Conservation (phyloP, 1,140 invertebrate species). For the Aradophagus sp. region DNA sequence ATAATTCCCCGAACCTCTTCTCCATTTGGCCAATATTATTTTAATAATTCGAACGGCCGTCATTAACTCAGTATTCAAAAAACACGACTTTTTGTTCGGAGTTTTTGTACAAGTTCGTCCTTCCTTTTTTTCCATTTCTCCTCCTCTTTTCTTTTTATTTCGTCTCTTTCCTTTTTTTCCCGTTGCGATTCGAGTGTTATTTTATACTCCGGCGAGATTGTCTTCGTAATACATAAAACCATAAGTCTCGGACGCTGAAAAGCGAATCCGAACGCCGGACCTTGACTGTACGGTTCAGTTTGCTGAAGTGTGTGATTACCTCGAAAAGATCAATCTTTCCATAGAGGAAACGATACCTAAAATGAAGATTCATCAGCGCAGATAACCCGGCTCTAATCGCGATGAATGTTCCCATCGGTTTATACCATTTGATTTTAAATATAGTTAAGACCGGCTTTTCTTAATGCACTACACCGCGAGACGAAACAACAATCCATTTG, state of each 20-base stretch:
- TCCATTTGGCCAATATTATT: too few relatives aligned
- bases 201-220: constrained; percentile 37
- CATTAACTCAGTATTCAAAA: too few relatives aligned
- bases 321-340: constrained; percentile 53
- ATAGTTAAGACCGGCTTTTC: constrained; percentile 35
- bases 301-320: constrained; percentile 51
- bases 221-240: constrained; percentile 44
- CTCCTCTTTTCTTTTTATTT: too few relatives aligned
- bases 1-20: too few relatives aligned
- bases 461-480: constrained; percentile 3
- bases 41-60: too few relatives aligned
- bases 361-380: constrained; percentile 52
- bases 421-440: constrained; percentile 39
- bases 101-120: too few relatives aligned
- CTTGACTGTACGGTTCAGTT: constrained; percentile 53
- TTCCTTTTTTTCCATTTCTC: too few relatives aligned
- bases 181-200: constrained; percentile 21
- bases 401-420: constrained; percentile 45
- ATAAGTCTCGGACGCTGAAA: constrained; percentile 46
- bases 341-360: constrained; percentile 51
- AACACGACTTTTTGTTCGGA: too few relatives aligned
- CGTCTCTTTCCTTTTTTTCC: constrained; percentile 7
- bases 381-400: constrained; percentile 49
- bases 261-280: constrained; percentile 43
- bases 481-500: constrained; percentile 10